Evolutionary conservation across 2,113 vertebrate species (phyloP), one percentile per base, ranked within the genome.

Genomic region (Corythornis vintsioides): DNA sequence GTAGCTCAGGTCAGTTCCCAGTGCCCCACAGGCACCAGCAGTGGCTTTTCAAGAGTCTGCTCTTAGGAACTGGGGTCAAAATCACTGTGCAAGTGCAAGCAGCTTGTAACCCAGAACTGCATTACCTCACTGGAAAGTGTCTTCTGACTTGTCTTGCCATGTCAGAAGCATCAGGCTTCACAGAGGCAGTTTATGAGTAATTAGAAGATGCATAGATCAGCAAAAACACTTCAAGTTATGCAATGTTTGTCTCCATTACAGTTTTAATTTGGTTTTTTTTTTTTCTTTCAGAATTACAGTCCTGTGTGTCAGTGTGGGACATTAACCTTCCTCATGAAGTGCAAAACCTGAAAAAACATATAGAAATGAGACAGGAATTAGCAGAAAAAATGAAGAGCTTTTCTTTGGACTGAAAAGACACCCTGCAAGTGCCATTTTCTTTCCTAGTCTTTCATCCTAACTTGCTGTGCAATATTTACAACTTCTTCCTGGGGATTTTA

Each of bases 271-370:
- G 74, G 17, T 22, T 22, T 48, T 48, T 84, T 56, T 72, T 55
- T 73, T 89, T 48, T 48, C 47, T 21, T 89, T 55, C 92, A 99
- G 99, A 98, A 71, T 96, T 98, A 79, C 98, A 98, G 26, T 98
- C 98, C 33, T 98, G 98, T 13, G 96, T 99, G 91, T 98, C 98
- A 88, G 94, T 98, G 70, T 99, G 99, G 99, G 99, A 97, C 83
- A 97, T 98, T 86, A 97, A 97, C 55, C 97, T 99, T 93, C 98
- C 98, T 20, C 97, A 98, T 73, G 99, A 99, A 97, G 98, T 98
- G 40, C 98, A 98, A 96, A 98, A 99, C 92, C 96, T 99, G 96
- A 98, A 96, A 76, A 98, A 98, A 87, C 98, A 99, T 78, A 97
- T 97, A 93, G 98, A 98, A 96, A 97, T 98, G 79, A 98, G 99